Evolutionary conservation across 2,113 vertebrate species (phyloP).

Genomic region (Otocyon megalotis): DNA sequence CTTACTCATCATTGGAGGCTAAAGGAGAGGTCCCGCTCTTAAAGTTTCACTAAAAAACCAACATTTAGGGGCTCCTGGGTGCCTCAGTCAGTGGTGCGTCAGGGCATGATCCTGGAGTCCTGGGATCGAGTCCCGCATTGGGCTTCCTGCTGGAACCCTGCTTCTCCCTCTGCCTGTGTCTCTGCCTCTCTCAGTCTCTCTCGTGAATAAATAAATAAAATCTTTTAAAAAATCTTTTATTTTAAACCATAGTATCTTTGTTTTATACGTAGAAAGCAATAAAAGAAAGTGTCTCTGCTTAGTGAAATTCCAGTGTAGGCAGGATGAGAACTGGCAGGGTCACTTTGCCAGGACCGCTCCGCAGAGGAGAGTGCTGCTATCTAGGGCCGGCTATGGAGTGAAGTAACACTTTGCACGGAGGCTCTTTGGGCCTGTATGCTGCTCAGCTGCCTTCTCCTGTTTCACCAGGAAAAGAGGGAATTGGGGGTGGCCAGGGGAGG

Average conservation of each 20-base stretch:
- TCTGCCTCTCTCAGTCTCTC: too few species aligned
- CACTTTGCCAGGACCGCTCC: background rate
- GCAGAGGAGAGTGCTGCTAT: background rate
- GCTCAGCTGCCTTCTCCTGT: background rate
- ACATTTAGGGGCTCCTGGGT: background rate
- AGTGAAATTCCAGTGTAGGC: background rate
- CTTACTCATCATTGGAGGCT: background rate
- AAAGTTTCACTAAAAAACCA: background rate
- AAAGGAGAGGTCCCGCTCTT: background rate
- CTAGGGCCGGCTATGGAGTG: rapidly evolving
- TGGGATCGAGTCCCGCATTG: too few species aligned
- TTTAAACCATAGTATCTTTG: background rate
- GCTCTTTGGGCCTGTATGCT: too few species aligned
- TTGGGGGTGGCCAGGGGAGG: too few species aligned
- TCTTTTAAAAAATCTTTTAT: background rate
- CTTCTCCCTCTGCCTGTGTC: too few species aligned
- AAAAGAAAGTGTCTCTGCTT: background rate
- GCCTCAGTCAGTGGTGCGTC: too few species aligned
- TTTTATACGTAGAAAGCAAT: background rate
- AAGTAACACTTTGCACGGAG: too few species aligned
- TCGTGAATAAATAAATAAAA: too few species aligned
- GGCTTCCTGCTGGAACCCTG: too few species aligned
- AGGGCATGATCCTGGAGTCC: too few species aligned
- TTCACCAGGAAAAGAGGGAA: background rate
- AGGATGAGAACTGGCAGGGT: background rate